Evolutionary conservation across 2,888 invertebrate species (phyloP), one percentile per base, ranked within the genome.

Genomic region (Apantesis nais): DNA sequence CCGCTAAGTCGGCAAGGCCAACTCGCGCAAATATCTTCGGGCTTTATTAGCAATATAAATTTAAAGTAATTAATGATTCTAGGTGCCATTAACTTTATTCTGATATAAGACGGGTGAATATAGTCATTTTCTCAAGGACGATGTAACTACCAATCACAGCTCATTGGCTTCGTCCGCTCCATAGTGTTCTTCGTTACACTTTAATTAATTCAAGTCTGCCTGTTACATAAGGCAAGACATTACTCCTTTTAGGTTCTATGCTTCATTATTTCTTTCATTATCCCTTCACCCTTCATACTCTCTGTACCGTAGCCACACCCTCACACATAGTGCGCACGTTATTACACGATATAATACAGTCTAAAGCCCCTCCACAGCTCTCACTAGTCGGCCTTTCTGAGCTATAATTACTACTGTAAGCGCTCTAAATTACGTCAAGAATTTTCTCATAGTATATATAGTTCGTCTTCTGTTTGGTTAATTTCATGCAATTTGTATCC

Each of bases 241-340:
- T 80, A 78, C 71, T 74, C 71, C 71, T 77, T 75, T 78, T 79
- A 80, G 77, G 76, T 79, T 79, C 68, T 71, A 55, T 73, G 76
- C 76, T 77, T 80, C 78, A 82, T 83, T 83, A 85, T 83, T 86
- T 84, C 80, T 83, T 81, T 80, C 78, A 82, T 83, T 81, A 86
- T 83, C 80, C 78, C 66, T 70, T 52, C 71, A 39, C 72, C 72
- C 77, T 77, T 65, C 67, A 66, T 58, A 65, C 70, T 64, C 62
- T 71, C 64, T 41, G 31, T 72, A 70, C 62, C 25, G 67, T 62
- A 66, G 72, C 72, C 71, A 72, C 72, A 76, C 69, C 67, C 68
- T 48, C 58, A 64, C 48, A 74, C 70, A 73, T 76, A 73, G 82
- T 80, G 71, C 61, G 70, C 67, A 82, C 66, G 79, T 80, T 83